phyloP scores from a whole-genome alignment of 2,888 invertebrate species.

The Eurytoma adleriae region DNA sequence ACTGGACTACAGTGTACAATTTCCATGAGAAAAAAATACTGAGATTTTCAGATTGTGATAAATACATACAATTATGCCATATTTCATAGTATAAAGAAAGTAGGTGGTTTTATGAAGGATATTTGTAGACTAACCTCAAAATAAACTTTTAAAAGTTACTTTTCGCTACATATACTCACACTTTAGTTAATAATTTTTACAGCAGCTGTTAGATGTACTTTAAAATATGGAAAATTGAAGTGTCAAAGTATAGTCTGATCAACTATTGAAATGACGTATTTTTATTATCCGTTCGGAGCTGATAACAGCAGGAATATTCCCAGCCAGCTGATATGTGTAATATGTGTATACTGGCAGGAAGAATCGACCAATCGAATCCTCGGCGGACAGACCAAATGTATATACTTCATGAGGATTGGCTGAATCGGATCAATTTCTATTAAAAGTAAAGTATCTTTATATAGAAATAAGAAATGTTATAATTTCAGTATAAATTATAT shows the following conservation, averaged over 20 bases:
- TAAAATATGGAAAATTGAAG: conserved; percentile 1
- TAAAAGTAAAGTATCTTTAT: too few relatives aligned
- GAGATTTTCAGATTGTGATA: too few relatives aligned
- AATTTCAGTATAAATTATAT: too few relatives aligned
- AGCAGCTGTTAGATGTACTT: conserved; percentile 32
- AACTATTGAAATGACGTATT: conserved; percentile 39
- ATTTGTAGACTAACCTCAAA: conserved; percentile 24
- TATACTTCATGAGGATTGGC: too few relatives aligned
- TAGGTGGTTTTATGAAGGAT: too few relatives aligned
- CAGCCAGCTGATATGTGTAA: conserved; percentile 5
- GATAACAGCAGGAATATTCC: neutral
- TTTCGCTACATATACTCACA: neutral
- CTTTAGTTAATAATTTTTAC: conserved; percentile 2
- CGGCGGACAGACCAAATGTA: too few relatives aligned
- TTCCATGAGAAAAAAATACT: too few relatives aligned
- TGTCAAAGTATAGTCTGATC: neutral
- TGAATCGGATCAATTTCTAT: too few relatives aligned
- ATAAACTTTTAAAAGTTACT: neutral
- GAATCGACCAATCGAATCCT: conserved; percentile 30
- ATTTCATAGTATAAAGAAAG: too few relatives aligned
- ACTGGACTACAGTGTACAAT: too few relatives aligned
- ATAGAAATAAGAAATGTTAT: too few relatives aligned
- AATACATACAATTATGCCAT: too few relatives aligned
- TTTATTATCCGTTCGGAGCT: neutral
- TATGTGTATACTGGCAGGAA: neutral